Conservation (phyloP, 2,113 vertebrate genomes). For the Dromiciops gliroides region DNA sequence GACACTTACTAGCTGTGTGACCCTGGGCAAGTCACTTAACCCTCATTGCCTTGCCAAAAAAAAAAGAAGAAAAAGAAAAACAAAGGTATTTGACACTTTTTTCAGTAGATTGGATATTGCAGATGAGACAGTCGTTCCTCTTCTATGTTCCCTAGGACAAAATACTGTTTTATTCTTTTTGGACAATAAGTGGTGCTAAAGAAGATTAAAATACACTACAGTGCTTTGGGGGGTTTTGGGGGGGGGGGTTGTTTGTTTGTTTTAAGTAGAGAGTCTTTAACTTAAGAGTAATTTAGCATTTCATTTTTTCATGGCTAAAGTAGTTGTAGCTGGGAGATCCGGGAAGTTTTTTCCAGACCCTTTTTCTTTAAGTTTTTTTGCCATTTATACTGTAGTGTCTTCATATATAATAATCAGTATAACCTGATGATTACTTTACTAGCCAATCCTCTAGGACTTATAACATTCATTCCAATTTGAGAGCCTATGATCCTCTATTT, state of each 20-base stretch:
- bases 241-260: too few relatives aligned
- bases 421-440: neutral
- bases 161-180: neutral
- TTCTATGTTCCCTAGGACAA: neutral
- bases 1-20: too few relatives aligned
- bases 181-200: neutral
- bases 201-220: neutral
- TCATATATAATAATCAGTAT: neutral
- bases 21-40: too few relatives aligned
- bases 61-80: too few relatives aligned
- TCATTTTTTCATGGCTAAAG: neutral
- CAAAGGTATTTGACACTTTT: neutral
- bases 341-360: neutral
- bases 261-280: neutral
- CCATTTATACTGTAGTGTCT: neutral
- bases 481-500: neutral
- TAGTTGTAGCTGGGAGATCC: neutral
- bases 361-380: neutral
- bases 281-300: neutral
- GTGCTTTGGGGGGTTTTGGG: too few relatives aligned
- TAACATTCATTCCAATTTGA: neutral
- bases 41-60: too few relatives aligned
- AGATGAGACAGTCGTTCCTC: neutral
- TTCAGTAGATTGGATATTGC: neutral
- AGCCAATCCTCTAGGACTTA: neutral